Evolutionary conservation across 2,888 invertebrate genomes (phyloP), one percentile per base, ranked within the genome.

Genomic region (Meloe dianella): DNA sequence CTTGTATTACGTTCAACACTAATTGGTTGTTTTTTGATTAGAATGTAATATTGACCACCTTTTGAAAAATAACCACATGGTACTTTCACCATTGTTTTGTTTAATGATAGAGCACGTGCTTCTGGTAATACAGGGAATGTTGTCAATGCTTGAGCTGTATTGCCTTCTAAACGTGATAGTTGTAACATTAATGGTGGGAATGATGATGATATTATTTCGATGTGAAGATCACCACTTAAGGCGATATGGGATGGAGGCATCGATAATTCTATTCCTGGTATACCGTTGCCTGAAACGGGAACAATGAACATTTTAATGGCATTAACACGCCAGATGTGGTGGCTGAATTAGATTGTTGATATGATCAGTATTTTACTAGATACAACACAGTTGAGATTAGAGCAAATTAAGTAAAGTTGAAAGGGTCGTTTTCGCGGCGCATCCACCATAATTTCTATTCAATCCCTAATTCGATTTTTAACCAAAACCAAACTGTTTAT

Each of bases 161-260:
- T 81, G 77, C 83, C 80, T 79, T 86, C 81, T 76, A 84, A 72
- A 73, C 85, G 77, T 80, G 88, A 84, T 65, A 84, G 77, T 73
- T 83, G 83, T 73, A 85, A 78, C 58, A 81, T 75, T 56, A 83
- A 78, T 66, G 82, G 82, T 57, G 82, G 79, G 72, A 82, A 81
- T 29, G 84, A 81, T 29, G 85, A 80, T 20, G 86, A 85, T 60
- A 83, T 78, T 75, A 93, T 88, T 81, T 88, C 88, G 73, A 94
- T 88, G 80, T 90, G 90, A 67, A 94, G 88, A 83, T 94, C 93
- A 72, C 93, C 93, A 73, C 92, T 92, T 75, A 94, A 85, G 32
- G 93, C 93, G 67, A 91, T 90, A 80, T 93, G 91, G 58, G 90
- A 88, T 72, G 89, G 87, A n/a, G 93, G 92, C 75, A 92, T 80